Percentiles rank a stretch among this genome's conserved stretches.
Conservation (phyloP, 2,888 invertebrate species). For the Lasius fuliginosus region DNA sequence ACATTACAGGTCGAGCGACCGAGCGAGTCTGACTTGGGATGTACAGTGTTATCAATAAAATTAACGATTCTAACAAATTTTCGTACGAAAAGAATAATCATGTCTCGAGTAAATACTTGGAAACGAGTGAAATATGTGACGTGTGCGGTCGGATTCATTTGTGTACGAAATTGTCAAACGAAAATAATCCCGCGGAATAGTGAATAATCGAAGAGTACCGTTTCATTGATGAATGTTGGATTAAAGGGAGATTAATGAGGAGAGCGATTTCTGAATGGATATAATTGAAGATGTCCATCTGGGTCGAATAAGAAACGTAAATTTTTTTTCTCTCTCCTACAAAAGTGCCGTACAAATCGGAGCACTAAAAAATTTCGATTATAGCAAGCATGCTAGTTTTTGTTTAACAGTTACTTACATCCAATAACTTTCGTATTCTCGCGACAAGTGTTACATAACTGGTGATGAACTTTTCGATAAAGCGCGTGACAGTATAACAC, state of each 20-base stretch:
- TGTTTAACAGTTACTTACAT: neutral
- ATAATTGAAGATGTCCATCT: neutral
- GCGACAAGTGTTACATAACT: neutral
- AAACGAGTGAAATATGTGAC: neutral
- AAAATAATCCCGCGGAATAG: neutral
- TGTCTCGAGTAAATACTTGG: neutral
- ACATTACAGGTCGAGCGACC: constrained; percentile 73
- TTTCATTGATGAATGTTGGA: neutral
- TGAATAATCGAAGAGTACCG: neutral
- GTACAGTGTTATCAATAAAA: neutral
- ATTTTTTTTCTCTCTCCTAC: neutral
- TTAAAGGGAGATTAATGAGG: neutral
- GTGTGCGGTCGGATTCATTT: neutral
- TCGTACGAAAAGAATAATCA: neutral
- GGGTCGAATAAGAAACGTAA: neutral
- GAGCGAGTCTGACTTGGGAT: constrained; percentile 52
- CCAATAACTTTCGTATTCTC: neutral
- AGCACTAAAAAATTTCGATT: neutral
- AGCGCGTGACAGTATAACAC: neutral
- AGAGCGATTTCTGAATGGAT: neutral
- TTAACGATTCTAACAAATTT: neutral
- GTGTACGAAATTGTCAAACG: neutral
- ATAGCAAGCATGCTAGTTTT: neutral
- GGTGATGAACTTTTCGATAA: neutral
- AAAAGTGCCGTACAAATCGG: neutral